Evolutionary conservation across 64 coral and sea anemone genomes (phyloP), one percentile per base, ranked within the genome.

Genomic region (Dendronephthya gigantea): DNA sequence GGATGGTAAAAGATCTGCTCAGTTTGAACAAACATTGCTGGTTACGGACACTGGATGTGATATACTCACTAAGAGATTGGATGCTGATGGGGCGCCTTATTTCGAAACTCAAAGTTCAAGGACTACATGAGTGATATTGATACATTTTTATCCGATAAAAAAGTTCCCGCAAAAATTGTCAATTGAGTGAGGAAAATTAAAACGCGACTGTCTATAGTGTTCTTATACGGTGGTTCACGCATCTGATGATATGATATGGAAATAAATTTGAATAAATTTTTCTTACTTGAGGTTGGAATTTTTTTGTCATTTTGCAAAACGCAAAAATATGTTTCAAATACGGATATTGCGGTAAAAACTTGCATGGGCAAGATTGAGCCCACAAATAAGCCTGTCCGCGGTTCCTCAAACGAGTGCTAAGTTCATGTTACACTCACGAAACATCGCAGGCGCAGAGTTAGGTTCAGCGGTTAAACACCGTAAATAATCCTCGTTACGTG

Each of bases 21-120:
- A 97, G 87, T 97, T 97, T 86, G 94, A 97, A 79, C 94, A 97
- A 25, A 97, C 91, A 1, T 65, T 97, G 35, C 59, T 97, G 7
- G 94, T 97, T 14, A 97, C 94, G 17, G 92, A 91, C 9, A 97
- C 87, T 49, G 94, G 94, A 5, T 97, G 94, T 52, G 94, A 97
- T 68, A 93, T 97, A 37, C 87, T 97, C 6, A 97, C 94, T 9
- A 39, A 74, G 0, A 82, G 94, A 40, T 89, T 45, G n/a, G 94
- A 93, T 27, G 91, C 86, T 30, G 93, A 97, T 13, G 91, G 94
- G 38, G 68, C 89, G 65, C 89, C 94, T 40, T 69, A 91, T 30
- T 97, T 91, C 55, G 82, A 86, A 51, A 87, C 89, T 23, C 94
- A 96, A 49, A 90, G 29, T 66, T 66, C 31, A 33, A 39, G 30